phyloP scores from a whole-genome alignment of 2,797 vertebrate species.

The Enteromius viviparus region DNA sequence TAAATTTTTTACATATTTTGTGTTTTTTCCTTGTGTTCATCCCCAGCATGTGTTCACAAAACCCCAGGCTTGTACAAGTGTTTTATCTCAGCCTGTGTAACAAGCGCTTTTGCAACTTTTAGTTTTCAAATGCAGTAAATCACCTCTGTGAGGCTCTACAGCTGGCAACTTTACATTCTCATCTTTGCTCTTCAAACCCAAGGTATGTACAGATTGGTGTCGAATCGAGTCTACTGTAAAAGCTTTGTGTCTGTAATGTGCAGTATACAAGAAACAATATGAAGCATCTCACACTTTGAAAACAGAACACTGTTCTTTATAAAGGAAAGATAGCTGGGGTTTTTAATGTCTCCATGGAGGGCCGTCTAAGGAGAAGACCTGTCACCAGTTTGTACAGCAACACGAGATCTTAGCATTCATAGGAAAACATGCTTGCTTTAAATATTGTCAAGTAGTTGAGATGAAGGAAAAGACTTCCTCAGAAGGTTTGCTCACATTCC shows the following conservation, averaged over 20 bases:
- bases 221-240: too few species aligned
- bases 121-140: conserved; percentile 10
- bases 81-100: conserved; percentile 6
- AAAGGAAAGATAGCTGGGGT: conserved; percentile 34
- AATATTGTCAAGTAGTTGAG: not conserved
- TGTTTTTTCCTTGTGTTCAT: not conserved
- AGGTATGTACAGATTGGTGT: not conserved
- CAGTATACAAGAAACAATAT: conserved; percentile 77
- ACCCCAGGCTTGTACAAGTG: conserved; percentile 5
- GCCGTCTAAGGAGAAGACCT: conserved; percentile 12
- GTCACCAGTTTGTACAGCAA: conserved; percentile 4
- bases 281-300: conserved; percentile 63
- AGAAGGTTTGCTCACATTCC: not conserved
- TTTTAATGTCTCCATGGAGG: conserved; percentile 24
- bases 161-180: conserved; percentile 17
- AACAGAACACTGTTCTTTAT: conserved; percentile 25
- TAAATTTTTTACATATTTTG: not conserved
- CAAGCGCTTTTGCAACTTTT: not conserved
- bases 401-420: not conserved
- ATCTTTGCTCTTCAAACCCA: not conserved
- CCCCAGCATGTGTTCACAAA: not conserved
- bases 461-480: not conserved
- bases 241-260: conserved; percentile 54
- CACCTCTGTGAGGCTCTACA: conserved; percentile 14
- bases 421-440: not conserved